Base-by-base conservation (phyloP, 2,888 invertebrate species). In the Napeogenes sylphis region DNA sequence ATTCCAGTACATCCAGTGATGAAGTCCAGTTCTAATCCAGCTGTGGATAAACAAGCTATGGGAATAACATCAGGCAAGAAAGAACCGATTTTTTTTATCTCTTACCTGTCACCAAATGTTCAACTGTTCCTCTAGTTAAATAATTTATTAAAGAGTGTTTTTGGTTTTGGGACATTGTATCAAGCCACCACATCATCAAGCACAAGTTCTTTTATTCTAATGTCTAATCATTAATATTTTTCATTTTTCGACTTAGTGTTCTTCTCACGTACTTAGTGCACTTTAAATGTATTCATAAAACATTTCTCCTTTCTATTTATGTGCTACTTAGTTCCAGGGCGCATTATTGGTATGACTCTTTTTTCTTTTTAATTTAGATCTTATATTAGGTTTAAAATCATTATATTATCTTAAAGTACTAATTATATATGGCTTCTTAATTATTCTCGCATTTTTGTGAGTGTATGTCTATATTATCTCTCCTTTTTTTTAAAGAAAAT, bases 31-130 rank as follows among this genome's bases (percentile, higher is more conserved):
- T 91, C 91, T 0, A 91, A 91, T 55, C 91, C 91, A 0, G 90
- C 91, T 0, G 91, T 91, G 0, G 91, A 91, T 67, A 91, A 90
- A 59, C 88, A 90, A 64, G 90, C 91, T 35, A 90, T 90, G 89
- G 91, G 91, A 1, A 90, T 90, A 32, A 82, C 76, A 61, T 82
- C 90, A 55, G 90, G 91, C 90, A 65, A 75, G 79, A 58, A 30
- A 21, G 46, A 33, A 30, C 5, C 45, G 45, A 46, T 38, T 54
- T 47, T n/a, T 47, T 47, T 47, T 47, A 47, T 47, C 12, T 10
- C 5, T 46, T 46, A n/a, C n/a, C 4, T 21, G 21, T 21, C 21
- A 46, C 3, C 5, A 14, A 6, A 47, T 2, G 14, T 47, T 47
- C 47, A 42, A 42, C 3, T 42, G 10, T 12, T 42, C 10, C 10